phyloP scores from a whole-genome alignment of 2,113 vertebrate species.

The Ia io region DNA sequence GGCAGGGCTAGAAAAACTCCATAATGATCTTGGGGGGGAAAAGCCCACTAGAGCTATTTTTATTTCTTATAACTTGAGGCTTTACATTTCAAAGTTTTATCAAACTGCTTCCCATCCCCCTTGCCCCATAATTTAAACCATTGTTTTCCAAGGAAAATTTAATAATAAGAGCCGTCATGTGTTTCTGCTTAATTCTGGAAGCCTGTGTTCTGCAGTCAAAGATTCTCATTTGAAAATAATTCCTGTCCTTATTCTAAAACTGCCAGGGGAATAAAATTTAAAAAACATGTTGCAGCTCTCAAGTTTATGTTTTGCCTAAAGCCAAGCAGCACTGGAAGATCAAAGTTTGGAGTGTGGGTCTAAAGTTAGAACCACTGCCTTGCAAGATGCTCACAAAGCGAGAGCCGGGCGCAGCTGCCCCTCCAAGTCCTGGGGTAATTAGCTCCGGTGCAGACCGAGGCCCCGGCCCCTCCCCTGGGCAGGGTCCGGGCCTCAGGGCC shows the following conservation, averaged over 20 bases:
- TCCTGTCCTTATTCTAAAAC: constrained; percentile 75
- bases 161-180: constrained; percentile 75
- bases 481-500: neutral
- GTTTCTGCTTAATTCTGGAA: constrained; percentile 79
- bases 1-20: constrained; percentile 1
- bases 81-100: constrained; percentile 77
- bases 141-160: constrained; percentile 79
- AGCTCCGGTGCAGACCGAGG: neutral
- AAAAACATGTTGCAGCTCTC: constrained; percentile 77
- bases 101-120: neutral
- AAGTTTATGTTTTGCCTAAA: constrained; percentile 76
- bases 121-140: constrained; percentile 69
- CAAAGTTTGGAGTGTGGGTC: constrained; percentile 69
- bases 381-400: neutral
- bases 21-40: neutral
- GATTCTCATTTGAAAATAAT: constrained; percentile 81
- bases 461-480: neutral
- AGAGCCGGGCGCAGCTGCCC: constrained; percentile 40
- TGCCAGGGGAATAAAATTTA: constrained; percentile 76
- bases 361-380: constrained; percentile 69
- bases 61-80: constrained; percentile 45
- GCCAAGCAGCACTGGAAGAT: constrained; percentile 67
- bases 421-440: constrained; percentile 15
- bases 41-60: neutral
- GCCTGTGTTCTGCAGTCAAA: constrained; percentile 74